Percentiles rank a stretch among this genome's conserved stretches.
Conservation (phyloP, 2,888 invertebrate species). For the Drosophila buzzatii region DNA sequence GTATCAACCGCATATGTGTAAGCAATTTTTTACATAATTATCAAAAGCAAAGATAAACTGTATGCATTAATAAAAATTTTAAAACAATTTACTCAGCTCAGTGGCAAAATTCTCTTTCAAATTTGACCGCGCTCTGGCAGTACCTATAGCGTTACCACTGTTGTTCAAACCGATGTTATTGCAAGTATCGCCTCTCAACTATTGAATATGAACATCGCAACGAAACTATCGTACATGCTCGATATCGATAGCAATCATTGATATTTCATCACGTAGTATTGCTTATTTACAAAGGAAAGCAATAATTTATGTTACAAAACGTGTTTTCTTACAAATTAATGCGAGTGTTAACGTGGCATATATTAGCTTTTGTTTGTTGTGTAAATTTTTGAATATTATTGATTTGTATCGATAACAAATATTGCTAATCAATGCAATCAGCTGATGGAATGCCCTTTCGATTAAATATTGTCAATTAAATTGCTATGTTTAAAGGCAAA, state of each 20-base stretch:
- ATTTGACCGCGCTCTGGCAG: conserved; percentile 11
- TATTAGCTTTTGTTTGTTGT: neutral
- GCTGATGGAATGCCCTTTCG: conserved; percentile 36
- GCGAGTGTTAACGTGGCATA: neutral
- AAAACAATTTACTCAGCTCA: conserved; percentile 28
- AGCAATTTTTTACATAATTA: conserved; percentile 78
- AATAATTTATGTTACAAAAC: neutral
- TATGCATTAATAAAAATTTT: conserved; percentile 72
- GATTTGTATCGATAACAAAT: conserved; percentile 34
- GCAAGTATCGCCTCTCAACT: neutral
- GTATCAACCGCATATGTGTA: conserved; percentile 71
- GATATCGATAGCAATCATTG: conserved; percentile 12
- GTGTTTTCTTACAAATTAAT: neutral
- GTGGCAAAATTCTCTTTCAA: neutral
- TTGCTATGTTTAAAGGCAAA: conserved; percentile 74
- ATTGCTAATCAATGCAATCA: conserved; percentile 15
- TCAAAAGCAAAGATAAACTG: conserved; percentile 77
- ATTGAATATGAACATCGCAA: conserved; percentile 10
- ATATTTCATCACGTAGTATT: neutral
- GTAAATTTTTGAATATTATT: neutral
- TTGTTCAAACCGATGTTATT: conserved; percentile 3
- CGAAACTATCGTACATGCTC: neutral
- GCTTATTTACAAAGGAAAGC: neutral
- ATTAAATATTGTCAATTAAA: conserved; percentile 44
- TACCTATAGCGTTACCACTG: conserved; percentile 18